Evolutionary conservation across 2,888 invertebrate species (phyloP).

Genomic region (Agrochola litura): DNA sequence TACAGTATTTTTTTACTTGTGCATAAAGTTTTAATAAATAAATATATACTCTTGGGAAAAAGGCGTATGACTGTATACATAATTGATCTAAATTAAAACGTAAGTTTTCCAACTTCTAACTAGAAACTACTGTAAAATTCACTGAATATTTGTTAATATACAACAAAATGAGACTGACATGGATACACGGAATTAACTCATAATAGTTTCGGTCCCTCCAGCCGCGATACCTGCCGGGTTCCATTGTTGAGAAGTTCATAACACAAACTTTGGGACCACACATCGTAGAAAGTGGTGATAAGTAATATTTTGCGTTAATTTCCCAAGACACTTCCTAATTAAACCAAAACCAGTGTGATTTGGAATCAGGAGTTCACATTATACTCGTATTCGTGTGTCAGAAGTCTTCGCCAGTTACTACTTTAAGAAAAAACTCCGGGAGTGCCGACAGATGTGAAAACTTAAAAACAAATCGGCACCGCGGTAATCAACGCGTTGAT

Average conservation of each 20-base stretch:
- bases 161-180: conserved; percentile 23
- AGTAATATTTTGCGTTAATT: not conserved
- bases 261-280: conserved; percentile 28
- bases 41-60: not conserved
- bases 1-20: too few relatives aligned
- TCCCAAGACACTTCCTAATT: not conserved
- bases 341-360: not conserved
- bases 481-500: too few relatives aligned
- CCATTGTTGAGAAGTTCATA: conserved; percentile 26
- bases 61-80: not conserved
- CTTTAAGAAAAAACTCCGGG: too few relatives aligned
- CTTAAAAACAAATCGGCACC: too few relatives aligned
- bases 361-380: too few relatives aligned
- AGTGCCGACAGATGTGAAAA: too few relatives aligned
- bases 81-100: conserved; percentile 9
- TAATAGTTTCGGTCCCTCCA: conserved; percentile 28
- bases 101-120: not conserved
- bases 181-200: conserved; percentile 30
- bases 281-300: not conserved
- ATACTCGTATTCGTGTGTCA: not conserved
- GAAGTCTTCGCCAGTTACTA: not conserved
- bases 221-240: conserved; percentile 23
- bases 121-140: conserved; percentile 19
- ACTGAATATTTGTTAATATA: conserved; percentile 14
- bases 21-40: too few relatives aligned